Evolutionary conservation across 2,797 vertebrate genomes (phyloP), one percentile per base, ranked within the genome.

Genomic region (Harpagifer antarcticus): DNA sequence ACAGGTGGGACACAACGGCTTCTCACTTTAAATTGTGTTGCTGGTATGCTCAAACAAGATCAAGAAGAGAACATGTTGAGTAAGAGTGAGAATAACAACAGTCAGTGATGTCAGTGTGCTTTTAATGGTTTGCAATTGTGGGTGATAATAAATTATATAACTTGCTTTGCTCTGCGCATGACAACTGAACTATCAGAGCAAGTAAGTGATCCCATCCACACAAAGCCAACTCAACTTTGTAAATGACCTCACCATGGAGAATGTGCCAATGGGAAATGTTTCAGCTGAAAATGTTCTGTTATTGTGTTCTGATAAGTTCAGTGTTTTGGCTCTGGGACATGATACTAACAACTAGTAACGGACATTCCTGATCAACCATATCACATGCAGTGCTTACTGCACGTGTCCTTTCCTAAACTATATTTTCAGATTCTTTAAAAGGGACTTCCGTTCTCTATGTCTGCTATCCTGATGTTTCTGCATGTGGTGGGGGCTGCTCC

Each of bases 1-100:
- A 86, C 78, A 94, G 97, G 96, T 97, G 85, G 87, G 94, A 86
- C 15, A 10, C 16, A 13, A 0, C 40, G 10, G 20, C 16, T 59
- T 47, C 8, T 68, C 10, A 42, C 16, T 31, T 19, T 15, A 0
- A 12, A 14, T 13, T 16, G 9, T 17, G 70, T 37, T 3, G 2
- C 17, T 23, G 15, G 1, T 13, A 73, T 3, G 11, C 54, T 67
- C 5, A 43, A n/a, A 5, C 12, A 13, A 27, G 8, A 52, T 62
- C 9, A 37, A 44, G 42, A 45, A 57, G 17, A 54, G n/a, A 61
- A 15, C 49, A 50, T 47, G 47, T 66, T 73, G 43, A 19, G 42
- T n/a, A 52, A 67, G 56, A 74, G 64, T 3, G 17, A 58, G 61
- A 59, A 73, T 14, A 77, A 72, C 54, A 76, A 50, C 19, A 20